phyloP scores from a whole-genome alignment of 2,113 vertebrate genomes.

The Cebus imitator region DNA sequence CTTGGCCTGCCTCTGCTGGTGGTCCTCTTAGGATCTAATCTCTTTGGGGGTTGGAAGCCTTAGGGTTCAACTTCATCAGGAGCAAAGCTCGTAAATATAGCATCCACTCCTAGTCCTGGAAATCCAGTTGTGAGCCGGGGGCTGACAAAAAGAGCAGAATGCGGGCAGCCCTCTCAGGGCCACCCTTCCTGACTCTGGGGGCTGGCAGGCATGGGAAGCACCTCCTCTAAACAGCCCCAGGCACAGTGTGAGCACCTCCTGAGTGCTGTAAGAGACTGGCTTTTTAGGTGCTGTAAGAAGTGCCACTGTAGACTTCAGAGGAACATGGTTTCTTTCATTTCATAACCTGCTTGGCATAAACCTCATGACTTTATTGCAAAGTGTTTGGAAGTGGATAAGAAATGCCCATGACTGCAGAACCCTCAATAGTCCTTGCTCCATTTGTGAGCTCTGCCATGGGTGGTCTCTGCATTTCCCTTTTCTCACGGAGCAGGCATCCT shows the following conservation, averaged over 20 bases:
- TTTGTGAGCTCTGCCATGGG: neutral
- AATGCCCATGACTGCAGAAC: neutral
- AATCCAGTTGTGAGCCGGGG: fast-evolving
- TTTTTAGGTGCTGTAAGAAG: neutral
- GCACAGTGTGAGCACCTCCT: neutral
- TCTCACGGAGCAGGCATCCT: neutral
- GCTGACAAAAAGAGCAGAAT: neutral
- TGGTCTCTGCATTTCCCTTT: neutral
- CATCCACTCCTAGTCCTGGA: neutral
- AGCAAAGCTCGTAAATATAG: neutral
- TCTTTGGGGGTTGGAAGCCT: neutral
- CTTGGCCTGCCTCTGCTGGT: neutral
- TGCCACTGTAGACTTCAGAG: neutral
- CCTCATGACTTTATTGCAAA: no score
- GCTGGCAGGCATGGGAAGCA: neutral
- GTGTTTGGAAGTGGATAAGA: neutral
- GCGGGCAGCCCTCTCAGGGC: neutral
- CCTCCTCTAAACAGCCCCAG: neutral
- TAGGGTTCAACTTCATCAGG: neutral
- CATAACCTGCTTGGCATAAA: neutral
- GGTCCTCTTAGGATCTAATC: neutral
- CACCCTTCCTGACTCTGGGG: neutral
- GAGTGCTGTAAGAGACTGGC: neutral
- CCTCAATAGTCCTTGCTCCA: neutral
- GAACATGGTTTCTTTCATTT: neutral